Evolutionary conservation across 2,888 invertebrate species (phyloP).

Genomic region (Napeogenes sylphis): DNA sequence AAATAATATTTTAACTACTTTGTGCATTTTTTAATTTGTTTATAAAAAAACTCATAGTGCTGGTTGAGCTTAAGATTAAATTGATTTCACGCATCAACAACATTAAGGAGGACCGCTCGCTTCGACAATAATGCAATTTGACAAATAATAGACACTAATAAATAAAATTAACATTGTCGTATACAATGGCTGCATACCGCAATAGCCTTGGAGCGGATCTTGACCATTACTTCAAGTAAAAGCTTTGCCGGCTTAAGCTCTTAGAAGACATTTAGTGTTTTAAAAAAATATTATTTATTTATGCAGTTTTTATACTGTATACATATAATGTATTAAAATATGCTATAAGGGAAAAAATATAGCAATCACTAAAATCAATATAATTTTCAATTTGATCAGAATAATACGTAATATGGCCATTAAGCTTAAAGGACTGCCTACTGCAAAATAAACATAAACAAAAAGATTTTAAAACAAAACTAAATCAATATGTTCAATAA

Average conservation of each 20-base stretch:
- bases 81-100: slow-evolving; percentile 49
- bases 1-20: no score
- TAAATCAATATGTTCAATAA: not conserved
- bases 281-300: not conserved
- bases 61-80: slow-evolving; percentile 38
- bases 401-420: no score
- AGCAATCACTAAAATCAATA: no score
- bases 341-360: no score
- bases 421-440: not conserved
- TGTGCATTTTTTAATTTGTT: not conserved
- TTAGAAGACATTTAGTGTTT: not conserved
- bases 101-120: slow-evolving; percentile 53
- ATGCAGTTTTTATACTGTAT: no score
- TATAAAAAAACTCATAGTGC: not conserved
- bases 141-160: slow-evolving; percentile 66
- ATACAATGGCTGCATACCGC: slow-evolving; percentile 48
- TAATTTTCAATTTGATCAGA: no score
- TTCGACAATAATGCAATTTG: slow-evolving; percentile 51
- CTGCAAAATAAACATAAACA: not conserved
- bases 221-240: slow-evolving; percentile 12
- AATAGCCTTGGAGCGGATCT: slow-evolving; percentile 29
- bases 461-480: not conserved
- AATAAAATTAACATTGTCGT: slow-evolving; percentile 68
- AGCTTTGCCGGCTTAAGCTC: not conserved
- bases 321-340: no score